A percentile compares a stretch with the other conserved stretches of the same genome.
These are phyloP conservation scores for Calidris pygmaea DNA, from an alignment of 2,113 vertebrate species.

Conservation along the genomic window DNA sequence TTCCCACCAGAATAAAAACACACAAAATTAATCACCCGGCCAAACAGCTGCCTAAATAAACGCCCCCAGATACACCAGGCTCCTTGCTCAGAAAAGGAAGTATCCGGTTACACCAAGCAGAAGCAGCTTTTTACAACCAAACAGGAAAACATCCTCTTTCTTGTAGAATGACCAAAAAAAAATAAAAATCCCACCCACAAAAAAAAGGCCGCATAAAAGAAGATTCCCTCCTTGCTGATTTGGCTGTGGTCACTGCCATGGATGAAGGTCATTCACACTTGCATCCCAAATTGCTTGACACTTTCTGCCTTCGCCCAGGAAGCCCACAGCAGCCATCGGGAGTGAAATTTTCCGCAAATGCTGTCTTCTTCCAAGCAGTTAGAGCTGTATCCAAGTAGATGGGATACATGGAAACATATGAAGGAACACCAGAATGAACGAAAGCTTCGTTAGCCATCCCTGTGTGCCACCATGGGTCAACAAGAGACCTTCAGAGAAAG, in stretches of 20 bases:
- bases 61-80: background rate
- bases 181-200: background rate
- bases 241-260: background rate
- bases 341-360: fast-evolving
- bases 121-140: background rate
- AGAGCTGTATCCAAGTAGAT: background rate
- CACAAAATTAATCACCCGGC: background rate
- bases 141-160: constrained; percentile 13
- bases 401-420: background rate
- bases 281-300: background rate
- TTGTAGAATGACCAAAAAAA: background rate
- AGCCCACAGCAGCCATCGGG: background rate
- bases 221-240: background rate
- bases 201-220: background rate
- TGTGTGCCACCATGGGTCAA: fast-evolving
- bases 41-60: constrained; percentile 42
- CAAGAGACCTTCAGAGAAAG: background rate
- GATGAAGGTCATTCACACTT: background rate
- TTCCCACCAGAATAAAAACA: constrained; percentile 22
- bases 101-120: constrained; percentile 9
- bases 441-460: background rate
- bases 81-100: constrained; percentile 16
- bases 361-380: background rate
- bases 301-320: background rate
- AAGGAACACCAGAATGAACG: background rate